These are phyloP conservation scores for Trypoxylon attenuatum DNA, from an alignment of 2,888 invertebrate genomes.

Conservation along the genomic window DNA sequence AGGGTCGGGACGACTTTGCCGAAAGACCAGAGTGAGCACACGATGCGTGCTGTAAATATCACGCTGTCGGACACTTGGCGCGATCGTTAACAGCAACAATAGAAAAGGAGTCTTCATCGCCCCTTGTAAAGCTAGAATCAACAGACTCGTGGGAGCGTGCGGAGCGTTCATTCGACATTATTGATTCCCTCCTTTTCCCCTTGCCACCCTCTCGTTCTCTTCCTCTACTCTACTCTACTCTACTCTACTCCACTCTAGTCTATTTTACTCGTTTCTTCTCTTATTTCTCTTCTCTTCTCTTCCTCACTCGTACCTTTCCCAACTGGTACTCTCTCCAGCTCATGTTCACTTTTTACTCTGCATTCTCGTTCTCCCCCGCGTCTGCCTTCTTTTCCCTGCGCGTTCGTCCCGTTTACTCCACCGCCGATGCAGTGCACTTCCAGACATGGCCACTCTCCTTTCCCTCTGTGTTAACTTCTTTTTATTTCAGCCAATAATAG, in stretches of 20 bases:
- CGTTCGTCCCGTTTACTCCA: constrained; percentile 24
- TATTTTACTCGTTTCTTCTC: constrained; percentile 10
- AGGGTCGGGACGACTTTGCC: too few relatives aligned
- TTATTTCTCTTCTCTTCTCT: constrained; percentile 56
- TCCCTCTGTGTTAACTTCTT: constrained; percentile 56
- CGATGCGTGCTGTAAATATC: background rate
- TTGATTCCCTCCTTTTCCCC: constrained; percentile 65
- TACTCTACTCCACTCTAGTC: background rate
- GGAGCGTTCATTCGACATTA: constrained; percentile 68
- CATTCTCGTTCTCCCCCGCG: constrained; percentile 31
- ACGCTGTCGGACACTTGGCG: constrained; percentile 1
- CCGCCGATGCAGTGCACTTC: constrained; percentile 67
- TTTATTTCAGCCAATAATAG: constrained; percentile 66
- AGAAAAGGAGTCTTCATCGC: constrained; percentile 34
- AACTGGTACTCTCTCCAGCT: constrained; percentile 35
- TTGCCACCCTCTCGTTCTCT: constrained; percentile 12
- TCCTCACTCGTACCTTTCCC: constrained; percentile 4
- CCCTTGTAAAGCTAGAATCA: constrained; percentile 51
- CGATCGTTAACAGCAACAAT: constrained; percentile 31
- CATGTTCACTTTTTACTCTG: constrained; percentile 31
- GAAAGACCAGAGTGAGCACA: background rate
- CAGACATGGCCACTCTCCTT: constrained; percentile 55
- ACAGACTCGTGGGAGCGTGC: constrained; percentile 56
- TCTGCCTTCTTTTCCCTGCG: constrained; percentile 36
- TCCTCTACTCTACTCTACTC: background rate